A percentile compares a stretch with the other conserved stretches of the same genome.
phyloP scores from a whole-genome alignment of 2,113 vertebrate species.

The Mormyrus lacerda region DNA sequence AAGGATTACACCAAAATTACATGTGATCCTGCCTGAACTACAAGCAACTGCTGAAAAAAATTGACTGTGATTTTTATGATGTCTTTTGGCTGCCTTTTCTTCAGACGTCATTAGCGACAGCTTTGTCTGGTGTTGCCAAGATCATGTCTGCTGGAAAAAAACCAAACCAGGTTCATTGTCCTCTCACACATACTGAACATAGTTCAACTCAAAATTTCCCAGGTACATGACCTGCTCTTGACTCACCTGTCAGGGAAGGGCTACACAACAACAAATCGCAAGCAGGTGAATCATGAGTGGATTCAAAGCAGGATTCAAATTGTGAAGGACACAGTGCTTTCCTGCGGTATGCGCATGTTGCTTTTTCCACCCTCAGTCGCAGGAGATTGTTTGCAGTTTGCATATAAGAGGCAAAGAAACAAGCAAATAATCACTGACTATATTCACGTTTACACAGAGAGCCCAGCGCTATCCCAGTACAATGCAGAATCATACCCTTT shows the following conservation, averaged over 20 bases:
- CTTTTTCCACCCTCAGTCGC: not conserved
- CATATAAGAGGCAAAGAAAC: not conserved
- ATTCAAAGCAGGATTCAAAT: conserved; percentile 20
- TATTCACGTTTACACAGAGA: not conserved
- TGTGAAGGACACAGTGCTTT: not conserved
- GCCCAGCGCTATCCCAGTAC: not conserved
- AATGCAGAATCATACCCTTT: not conserved
- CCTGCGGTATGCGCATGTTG: not conserved
- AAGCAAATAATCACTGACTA: not conserved
- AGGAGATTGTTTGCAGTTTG: not conserved
- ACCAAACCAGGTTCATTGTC: not conserved
- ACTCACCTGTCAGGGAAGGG: not conserved
- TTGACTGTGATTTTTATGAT: not conserved
- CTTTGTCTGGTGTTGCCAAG: not conserved
- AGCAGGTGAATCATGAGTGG: not conserved
- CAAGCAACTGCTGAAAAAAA: not conserved
- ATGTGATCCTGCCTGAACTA: not conserved
- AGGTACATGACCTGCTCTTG: not conserved
- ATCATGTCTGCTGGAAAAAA: not conserved
- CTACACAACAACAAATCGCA: not conserved
- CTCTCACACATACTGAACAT: not conserved
- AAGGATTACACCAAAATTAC: not conserved
- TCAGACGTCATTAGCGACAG: not conserved
- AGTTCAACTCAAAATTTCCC: not conserved
- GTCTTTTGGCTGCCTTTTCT: not conserved